Evolutionary conservation across 2,888 invertebrate species (phyloP), one percentile per base, ranked within the genome.

Genomic region (Drosophila flavopinicola): DNA sequence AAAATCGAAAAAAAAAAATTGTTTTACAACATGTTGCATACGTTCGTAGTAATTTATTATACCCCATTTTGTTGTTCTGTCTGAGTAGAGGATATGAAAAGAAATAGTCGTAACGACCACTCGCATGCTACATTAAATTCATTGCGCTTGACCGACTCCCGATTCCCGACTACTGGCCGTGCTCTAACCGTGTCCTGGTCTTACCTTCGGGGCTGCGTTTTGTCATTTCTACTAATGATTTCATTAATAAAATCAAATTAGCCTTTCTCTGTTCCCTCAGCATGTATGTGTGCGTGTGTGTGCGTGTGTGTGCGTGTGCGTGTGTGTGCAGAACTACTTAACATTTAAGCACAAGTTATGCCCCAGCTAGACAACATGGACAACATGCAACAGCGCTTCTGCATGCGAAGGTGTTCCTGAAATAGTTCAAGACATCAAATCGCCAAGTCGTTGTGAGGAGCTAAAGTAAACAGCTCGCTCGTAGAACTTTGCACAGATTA

Each of bases 221-320:
- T 71, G 72, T 72, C 59, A 65, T 75, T 71, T 66, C 60, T 38
- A 57, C 63, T 58, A 75, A 71, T 70, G 71, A 75, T 71, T 75
- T 75, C 75, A 71, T 72, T 72, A 72, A 72, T 72, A 67, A 66
- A 67, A 71, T 71, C 72, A 72, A 72, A 72, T 71, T 71, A 71
- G 49, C 52, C 48, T 20, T 15, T 25, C 11, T 7, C 3, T 3
- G 17, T 42, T 20, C 20, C 4, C 6, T 41, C 15, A 32, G 10
- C n/a, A 10, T 38, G 17, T 39, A 24, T 35, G 17, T 24, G 9
- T 4, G 11, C 17, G 4, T 23, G 13, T 38, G n/a, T 52, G 23
- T 35, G 13, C 37, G 29, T 42, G 24, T 51, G 33, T 30, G 6
- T 39, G 1, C 27, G 29, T 27, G 1, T 30, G n/a, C 27, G 7